Conservation (phyloP, 2,113 vertebrate genomes). For the Tauraco erythrolophus region DNA sequence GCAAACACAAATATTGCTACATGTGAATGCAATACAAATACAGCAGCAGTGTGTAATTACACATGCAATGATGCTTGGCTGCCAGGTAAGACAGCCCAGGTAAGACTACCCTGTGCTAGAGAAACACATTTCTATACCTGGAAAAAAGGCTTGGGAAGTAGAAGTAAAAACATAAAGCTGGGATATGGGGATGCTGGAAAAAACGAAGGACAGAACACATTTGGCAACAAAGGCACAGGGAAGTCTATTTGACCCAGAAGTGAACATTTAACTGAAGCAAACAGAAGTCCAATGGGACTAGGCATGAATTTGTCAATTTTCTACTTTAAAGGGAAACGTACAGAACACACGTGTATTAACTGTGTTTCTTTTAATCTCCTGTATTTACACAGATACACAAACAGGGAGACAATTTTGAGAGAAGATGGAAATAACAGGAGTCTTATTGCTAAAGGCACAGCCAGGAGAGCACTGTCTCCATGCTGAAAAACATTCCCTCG, state of each 20-base stretch:
- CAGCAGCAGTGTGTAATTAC: neutral
- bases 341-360: fast-evolving
- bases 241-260: neutral
- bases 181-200: neutral
- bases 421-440: neutral
- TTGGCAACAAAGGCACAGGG: neutral
- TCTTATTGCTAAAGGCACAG: neutral
- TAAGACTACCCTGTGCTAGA: neutral
- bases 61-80: neutral
- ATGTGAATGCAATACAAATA: neutral
- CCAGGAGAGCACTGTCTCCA: neutral
- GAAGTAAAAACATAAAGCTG: neutral
- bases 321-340: neutral
- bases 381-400: neutral
- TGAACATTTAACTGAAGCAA: neutral
- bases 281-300: neutral
- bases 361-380: neutral
- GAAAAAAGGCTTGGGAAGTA: neutral
- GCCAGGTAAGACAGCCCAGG: neutral
- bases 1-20: neutral
- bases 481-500: neutral
- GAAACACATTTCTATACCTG: neutral
- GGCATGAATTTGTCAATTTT: fast-evolving
- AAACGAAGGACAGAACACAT: neutral
- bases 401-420: neutral